Conservation (phyloP, 2,888 invertebrate species). For the Teinopalpus imperialis region DNA sequence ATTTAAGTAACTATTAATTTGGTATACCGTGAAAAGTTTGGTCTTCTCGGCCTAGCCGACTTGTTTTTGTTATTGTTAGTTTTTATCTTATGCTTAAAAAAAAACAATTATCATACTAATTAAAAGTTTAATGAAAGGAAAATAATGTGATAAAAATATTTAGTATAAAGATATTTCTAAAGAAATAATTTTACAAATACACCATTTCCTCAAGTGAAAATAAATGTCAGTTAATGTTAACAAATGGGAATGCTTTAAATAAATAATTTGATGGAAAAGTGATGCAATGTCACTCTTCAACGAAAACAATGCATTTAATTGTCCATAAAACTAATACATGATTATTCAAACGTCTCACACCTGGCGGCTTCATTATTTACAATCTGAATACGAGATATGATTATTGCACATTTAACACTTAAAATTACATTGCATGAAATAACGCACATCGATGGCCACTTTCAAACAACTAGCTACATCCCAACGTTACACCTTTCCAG, state of each 20-base stretch:
- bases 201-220: conserved; percentile 48
- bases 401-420: conserved; percentile 79
- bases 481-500: neutral
- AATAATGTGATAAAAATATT: conserved; percentile 78
- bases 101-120: conserved; percentile 41
- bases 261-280: conserved; percentile 64
- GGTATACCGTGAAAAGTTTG: too few relatives aligned
- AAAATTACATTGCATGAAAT: conserved; percentile 63
- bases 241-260: conserved; percentile 72
- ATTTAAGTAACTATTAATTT: too few relatives aligned
- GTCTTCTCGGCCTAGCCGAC: too few relatives aligned
- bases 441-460: conserved; percentile 33
- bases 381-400: conserved; percentile 49
- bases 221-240: conserved; percentile 49
- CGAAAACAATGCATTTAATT: conserved; percentile 45
- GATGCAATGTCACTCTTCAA: conserved; percentile 46
- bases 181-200: conserved; percentile 63
- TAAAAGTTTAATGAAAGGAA: conserved; percentile 73
- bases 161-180: conserved; percentile 71
- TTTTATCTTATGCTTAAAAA: too few relatives aligned
- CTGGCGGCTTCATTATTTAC: conserved; percentile 56
- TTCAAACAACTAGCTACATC: conserved; percentile 3
- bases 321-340: conserved; percentile 45
- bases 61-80: too few relatives aligned
- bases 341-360: conserved; percentile 44